Conservation (phyloP, 2,888 invertebrate genomes). For the Lacanobia wlatinum region DNA sequence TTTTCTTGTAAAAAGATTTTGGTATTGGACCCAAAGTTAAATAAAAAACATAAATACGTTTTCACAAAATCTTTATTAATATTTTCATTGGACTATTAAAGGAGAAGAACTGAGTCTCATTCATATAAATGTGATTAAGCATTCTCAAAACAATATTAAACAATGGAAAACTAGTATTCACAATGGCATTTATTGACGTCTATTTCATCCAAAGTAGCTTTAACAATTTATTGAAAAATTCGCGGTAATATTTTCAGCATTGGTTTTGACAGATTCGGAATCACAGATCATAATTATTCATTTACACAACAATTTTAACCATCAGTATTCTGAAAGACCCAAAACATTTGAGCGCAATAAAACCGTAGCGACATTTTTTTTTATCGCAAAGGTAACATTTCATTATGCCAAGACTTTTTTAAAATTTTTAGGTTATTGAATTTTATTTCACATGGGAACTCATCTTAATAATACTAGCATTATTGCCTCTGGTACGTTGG, state of each 20-base stretch:
- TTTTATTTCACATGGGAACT: too few relatives aligned
- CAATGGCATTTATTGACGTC: conserved; percentile 27
- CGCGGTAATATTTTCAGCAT: neutral
- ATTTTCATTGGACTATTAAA: too few relatives aligned
- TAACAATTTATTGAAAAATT: neutral
- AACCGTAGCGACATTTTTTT: neutral
- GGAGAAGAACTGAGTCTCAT: neutral
- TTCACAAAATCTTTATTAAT: too few relatives aligned
- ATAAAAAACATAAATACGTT: too few relatives aligned
- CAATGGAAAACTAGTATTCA: conserved; percentile 13
- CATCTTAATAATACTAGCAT: too few relatives aligned
- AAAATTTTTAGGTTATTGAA: neutral
- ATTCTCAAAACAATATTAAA: conserved; percentile 13
- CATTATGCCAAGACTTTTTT: neutral
- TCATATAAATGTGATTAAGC: neutral
- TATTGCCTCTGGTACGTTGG: too few relatives aligned
- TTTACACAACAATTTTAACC: neutral
- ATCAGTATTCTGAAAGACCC: conserved; percentile 19
- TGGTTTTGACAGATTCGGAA: conserved; percentile 15
- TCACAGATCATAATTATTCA: conserved; percentile 2
- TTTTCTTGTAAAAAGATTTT: too few relatives aligned
- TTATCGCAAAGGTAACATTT: neutral
- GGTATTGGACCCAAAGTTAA: too few relatives aligned
- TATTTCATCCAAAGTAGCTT: neutral
- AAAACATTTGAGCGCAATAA: neutral